Evolutionary conservation across 1,140 invertebrate genomes (phyloP), one percentile per base, ranked within the genome.

Genomic region (Drosophila paulistorum): DNA sequence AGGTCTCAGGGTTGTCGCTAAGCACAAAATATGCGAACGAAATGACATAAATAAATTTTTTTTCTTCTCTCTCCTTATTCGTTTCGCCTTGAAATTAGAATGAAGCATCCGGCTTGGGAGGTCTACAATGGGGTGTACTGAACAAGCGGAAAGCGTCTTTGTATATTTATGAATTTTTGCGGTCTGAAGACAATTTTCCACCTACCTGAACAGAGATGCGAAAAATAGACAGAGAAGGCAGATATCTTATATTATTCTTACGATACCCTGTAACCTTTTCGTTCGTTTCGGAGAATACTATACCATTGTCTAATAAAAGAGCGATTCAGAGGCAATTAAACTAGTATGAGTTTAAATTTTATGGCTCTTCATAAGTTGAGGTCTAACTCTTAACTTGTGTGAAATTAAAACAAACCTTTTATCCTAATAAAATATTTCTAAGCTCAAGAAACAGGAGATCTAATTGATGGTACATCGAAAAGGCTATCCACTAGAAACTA

Each of bases 151-250:
- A 64, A 64, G 13, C 60, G 26, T 39, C 42, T 71, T 59, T 74
- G 69, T 81, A 77, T 81, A 81, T 81, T 81, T 81, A 81, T 81
- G 79, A 77, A 74, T 82, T 71, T 39, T 39, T 69, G 63, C 71
- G 72, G 78, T 58, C 55, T 68, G 30, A 23, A 72, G 74, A 69
- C 81, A 84, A 83, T 84, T 83, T 83, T 83, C 81, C 81, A 79
- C 68, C 68, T 83, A 71, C 68, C 72, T 77, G 81, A 66, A 51
- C 72, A 72, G 57, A 81, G 10, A 60, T 68, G 11, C 1, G 26
- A 13, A 13, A 33, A 9, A 57, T 14, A n/a, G 30, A 39, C n/a
- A 59, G n/a, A n/a, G 26, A 59, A 39, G 4, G 35, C 33, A 37
- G 33, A 59, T 37, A 59, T 20, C 33, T 51, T 10, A 17, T 48